Evolutionary conservation across 2,888 invertebrate genomes (phyloP).

Genomic region (Pristionchus arcanus): DNA sequence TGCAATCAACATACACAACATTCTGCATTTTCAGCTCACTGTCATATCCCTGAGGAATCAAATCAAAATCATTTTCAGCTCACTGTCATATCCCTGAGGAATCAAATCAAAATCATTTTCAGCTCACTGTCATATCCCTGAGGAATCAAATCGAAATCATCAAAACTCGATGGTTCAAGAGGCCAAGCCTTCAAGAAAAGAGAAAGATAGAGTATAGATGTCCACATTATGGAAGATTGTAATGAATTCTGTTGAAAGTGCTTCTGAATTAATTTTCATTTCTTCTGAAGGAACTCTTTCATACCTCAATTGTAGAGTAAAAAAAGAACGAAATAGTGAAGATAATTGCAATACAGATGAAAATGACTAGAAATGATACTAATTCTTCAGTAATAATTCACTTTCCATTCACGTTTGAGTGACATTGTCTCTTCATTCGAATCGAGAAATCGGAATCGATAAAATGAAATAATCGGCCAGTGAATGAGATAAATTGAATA

Average conservation of each 20-base stretch:
- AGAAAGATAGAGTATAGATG: background rate
- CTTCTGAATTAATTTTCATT: background rate
- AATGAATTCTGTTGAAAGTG: background rate
- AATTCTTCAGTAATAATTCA: background rate
- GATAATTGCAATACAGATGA: background rate
- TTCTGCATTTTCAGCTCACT: background rate
- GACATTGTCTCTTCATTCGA: background rate
- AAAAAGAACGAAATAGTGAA: background rate
- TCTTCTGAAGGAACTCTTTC: background rate
- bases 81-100: conserved; percentile 6
- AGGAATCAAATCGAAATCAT: background rate
- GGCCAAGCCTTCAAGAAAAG: background rate
- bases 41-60: background rate
- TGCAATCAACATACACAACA: background rate
- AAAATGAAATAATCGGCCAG: conserved; percentile 6
- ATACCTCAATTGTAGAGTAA: background rate
- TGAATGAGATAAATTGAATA: conserved; percentile 10
- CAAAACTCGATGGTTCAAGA: background rate
- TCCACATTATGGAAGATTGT: background rate
- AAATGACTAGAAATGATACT: background rate
- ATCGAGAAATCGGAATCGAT: background rate
- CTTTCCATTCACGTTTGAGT: background rate
- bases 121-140: conserved; percentile 21
- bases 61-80: background rate
- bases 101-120: background rate